Evolutionary conservation across 2,797 vertebrate species (phyloP).

Genomic region (Syndactyla subalaris): DNA sequence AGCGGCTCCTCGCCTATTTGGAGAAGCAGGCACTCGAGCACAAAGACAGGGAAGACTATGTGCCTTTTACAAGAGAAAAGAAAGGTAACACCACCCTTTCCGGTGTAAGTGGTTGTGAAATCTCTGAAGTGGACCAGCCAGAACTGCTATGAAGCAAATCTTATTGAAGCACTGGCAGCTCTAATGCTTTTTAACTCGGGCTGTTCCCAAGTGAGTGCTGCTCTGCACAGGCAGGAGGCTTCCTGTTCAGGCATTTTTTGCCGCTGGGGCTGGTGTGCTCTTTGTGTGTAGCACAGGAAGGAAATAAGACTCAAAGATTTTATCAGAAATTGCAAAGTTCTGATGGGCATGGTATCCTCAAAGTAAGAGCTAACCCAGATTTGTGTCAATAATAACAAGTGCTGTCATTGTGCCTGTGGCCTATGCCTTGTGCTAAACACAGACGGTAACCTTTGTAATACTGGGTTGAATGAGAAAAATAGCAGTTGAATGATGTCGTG

Average conservation of each 20-base stretch:
- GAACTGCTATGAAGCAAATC: neutral
- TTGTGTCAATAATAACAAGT: neutral
- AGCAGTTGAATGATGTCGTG: neutral
- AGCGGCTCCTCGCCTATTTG: constrained; percentile 87
- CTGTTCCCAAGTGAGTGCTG: rapidly evolving
- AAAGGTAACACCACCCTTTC: constrained; percentile 83
- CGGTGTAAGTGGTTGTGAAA: neutral
- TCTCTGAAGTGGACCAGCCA: neutral
- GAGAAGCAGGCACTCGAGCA: constrained; percentile 95
- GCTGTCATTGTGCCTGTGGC: neutral
- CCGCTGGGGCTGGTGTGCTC: neutral
- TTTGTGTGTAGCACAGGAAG: neutral
- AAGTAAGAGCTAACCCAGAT: neutral
- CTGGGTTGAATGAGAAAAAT: neutral
- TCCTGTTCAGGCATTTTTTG: neutral
- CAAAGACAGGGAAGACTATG: constrained; percentile 91
- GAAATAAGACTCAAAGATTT: neutral
- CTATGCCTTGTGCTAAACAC: neutral
- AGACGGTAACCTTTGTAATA: neutral
- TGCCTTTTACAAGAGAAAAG: constrained; percentile 94
- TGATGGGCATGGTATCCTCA: neutral
- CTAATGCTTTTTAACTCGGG: rapidly evolving
- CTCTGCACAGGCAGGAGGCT: neutral
- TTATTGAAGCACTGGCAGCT: neutral
- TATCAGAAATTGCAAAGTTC: neutral